Percentiles rank a stretch among this genome's conserved stretches.
Evolutionary conservation across 2,888 invertebrate genomes (phyloP).

Genomic region (Ommatoiulus sabulosus): DNA sequence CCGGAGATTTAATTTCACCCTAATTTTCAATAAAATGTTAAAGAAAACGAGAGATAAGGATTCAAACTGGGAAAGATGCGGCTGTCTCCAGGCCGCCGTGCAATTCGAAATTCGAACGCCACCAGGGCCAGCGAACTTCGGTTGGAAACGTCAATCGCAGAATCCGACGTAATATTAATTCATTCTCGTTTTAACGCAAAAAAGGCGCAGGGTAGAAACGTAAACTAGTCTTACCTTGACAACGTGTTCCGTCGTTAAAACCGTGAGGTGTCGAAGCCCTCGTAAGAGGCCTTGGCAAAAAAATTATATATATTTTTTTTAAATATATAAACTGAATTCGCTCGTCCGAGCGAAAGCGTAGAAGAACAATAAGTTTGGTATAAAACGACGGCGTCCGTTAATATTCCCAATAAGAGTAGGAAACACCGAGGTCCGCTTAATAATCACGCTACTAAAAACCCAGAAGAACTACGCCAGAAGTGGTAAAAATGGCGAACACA

Average conservation of each 20-base stretch:
- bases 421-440: slow-evolving; percentile 35
- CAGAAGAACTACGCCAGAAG: slow-evolving; percentile 20
- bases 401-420: slow-evolving; percentile 44
- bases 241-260: slow-evolving; percentile 58
- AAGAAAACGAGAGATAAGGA: too few relatives aligned
- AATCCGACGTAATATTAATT: not conserved
- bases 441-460: slow-evolving; percentile 29
- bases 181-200: not conserved
- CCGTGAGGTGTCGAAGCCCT: slow-evolving; percentile 60
- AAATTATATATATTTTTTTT: slow-evolving; percentile 54
- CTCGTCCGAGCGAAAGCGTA: slow-evolving; percentile 37
- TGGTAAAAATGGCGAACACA: slow-evolving; percentile 43
- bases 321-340: slow-evolving; percentile 28
- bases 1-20: too few relatives aligned
- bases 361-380: slow-evolving; percentile 15
- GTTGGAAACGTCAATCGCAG: not conserved
- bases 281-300: slow-evolving; percentile 57
- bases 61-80: not conserved
- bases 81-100: not conserved
- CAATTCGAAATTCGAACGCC: not conserved
- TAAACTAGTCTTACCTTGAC: slow-evolving; percentile 56
- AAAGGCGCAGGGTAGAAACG: not conserved
- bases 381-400: slow-evolving; percentile 37
- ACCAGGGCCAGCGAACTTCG: slow-evolving; percentile 33
- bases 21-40: too few relatives aligned